Percentiles rank a stretch among this genome's conserved stretches.
These are phyloP conservation scores for Apamea epomidion DNA, from an alignment of 2,888 invertebrate genomes.

Conservation along the genomic window DNA sequence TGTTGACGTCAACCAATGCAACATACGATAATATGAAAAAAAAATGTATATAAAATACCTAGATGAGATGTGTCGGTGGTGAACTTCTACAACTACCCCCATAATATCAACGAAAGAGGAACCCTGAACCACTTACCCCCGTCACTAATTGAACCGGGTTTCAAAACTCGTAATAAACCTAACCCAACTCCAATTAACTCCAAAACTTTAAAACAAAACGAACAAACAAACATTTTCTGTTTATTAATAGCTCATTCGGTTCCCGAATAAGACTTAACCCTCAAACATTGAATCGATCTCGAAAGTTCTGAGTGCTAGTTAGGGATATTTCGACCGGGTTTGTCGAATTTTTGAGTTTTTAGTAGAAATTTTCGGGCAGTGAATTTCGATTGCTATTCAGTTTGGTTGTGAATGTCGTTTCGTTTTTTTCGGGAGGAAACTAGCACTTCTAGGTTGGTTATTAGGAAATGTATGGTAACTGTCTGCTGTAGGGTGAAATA, in stretches of 20 bases:
- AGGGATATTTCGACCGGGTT: conserved; percentile 53
- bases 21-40: no score
- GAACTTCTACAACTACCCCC: background rate
- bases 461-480: background rate
- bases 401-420: background rate
- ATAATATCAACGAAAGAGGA: background rate
- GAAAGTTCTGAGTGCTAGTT: conserved; percentile 66
- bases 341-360: conserved; percentile 33
- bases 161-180: conserved; percentile 47
- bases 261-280: conserved; percentile 57
- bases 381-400: conserved; percentile 31
- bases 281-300: conserved; percentile 65
- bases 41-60: no score
- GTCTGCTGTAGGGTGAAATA: background rate
- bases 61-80: background rate
- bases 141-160: conserved; percentile 53
- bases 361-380: conserved; percentile 7
- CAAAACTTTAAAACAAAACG: conserved; percentile 69
- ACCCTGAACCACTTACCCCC: conserved; percentile 21
- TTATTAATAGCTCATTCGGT: conserved; percentile 63
- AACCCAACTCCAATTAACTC: conserved; percentile 71
- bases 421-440: background rate
- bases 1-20: no score
- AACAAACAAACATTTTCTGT: conserved; percentile 62
- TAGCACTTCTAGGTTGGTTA: background rate